Conservation (phyloP, 2,888 invertebrate species). For the Thera obeliscata region DNA sequence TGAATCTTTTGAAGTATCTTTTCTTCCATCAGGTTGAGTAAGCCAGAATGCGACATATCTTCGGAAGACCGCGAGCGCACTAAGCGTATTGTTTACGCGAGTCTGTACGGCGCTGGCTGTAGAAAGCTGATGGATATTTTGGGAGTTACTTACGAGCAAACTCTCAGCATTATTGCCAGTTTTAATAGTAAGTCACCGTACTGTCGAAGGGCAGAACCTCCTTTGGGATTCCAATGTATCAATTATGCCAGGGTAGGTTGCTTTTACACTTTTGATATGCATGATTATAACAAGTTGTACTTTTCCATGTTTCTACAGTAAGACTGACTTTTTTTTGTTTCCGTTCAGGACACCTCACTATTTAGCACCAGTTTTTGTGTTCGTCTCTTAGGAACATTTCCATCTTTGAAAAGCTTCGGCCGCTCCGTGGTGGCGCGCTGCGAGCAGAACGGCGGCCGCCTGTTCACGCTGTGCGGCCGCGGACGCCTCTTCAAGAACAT, state of each 20-base stretch:
- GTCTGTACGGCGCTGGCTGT: conserved; percentile 79
- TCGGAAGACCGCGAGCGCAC: conserved; percentile 74
- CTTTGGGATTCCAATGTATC: too few relatives aligned
- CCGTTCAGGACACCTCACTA: not conserved
- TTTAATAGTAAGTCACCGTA: conserved; percentile 62
- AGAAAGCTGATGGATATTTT: conserved; percentile 72
- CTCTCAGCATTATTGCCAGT: conserved; percentile 60
- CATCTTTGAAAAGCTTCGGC: conserved; percentile 68
- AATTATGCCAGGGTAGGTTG: not conserved
- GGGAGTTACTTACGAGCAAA: conserved; percentile 58
- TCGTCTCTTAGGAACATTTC: conserved; percentile 65
- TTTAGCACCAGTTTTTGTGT: not conserved
- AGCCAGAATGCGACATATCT: conserved; percentile 51
- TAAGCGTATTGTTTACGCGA: conserved; percentile 79
- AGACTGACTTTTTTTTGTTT: not conserved
- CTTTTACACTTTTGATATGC: not conserved
- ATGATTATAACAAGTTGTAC: not conserved
- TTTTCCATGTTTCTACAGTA: not conserved
- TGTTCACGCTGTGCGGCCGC: conserved; percentile 65
- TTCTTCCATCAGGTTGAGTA: conserved; percentile 58
- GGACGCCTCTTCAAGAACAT: conserved; percentile 54
- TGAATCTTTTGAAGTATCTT: not conserved
- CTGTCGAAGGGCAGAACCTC: not conserved
- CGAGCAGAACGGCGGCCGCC: conserved; percentile 51
- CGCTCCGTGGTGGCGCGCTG: conserved; percentile 57